Evolutionary conservation across 2,888 invertebrate species (phyloP).

Genomic region (Doris montereyensis): DNA sequence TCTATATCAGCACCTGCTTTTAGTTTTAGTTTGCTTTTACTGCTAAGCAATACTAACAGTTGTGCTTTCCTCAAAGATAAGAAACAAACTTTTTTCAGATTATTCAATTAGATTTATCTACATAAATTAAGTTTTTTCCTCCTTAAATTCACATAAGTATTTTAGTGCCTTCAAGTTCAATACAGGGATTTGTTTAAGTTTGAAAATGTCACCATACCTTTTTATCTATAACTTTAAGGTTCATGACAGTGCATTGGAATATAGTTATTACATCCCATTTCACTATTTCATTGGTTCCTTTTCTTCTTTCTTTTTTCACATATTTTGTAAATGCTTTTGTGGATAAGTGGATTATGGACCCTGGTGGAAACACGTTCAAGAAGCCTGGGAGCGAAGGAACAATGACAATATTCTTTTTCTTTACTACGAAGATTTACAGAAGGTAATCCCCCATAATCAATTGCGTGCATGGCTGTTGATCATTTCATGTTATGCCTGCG

Average conservation of each 20-base stretch:
- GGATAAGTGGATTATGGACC: conserved; percentile 62
- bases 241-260: neutral
- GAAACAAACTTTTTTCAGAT: no score
- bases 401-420: conserved; percentile 81
- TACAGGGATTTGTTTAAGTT: no score
- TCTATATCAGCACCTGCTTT: no score
- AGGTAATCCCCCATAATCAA: no score
- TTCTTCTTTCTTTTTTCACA: neutral
- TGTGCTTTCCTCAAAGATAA: no score
- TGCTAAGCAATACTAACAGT: no score
- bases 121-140: no score
- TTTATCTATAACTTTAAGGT: neutral
- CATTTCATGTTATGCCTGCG: neutral
- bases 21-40: no score
- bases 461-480: neutral
- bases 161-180: no score
- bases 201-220: neutral
- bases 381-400: conserved; percentile 81
- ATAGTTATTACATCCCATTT: neutral
- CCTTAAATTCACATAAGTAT: no score
- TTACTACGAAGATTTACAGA: conserved; percentile 87
- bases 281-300: neutral
- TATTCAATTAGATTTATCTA: no score
- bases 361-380: conserved; percentile 68
- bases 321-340: no score